phyloP scores from a whole-genome alignment of 2,888 invertebrate genomes.

The Cerastis leucographa region DNA sequence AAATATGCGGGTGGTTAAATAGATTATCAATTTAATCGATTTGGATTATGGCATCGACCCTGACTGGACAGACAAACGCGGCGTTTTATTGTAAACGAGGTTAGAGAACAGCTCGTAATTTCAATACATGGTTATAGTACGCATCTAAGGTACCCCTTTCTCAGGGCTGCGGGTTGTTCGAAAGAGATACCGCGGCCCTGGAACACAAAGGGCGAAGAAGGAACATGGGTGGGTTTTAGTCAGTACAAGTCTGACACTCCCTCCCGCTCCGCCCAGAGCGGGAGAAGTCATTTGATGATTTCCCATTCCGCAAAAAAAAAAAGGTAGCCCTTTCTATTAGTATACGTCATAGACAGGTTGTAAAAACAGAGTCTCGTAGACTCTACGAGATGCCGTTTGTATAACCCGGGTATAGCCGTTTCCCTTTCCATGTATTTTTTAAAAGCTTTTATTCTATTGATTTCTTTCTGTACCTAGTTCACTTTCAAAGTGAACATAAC shows the following conservation, averaged over 20 bases:
- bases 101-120: background rate
- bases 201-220: too few relatives aligned
- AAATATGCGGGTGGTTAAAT: conserved; percentile 55
- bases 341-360: background rate
- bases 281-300: too few relatives aligned
- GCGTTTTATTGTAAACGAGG: conserved; percentile 42
- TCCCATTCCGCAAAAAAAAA: too few relatives aligned
- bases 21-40: conserved; percentile 41
- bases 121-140: background rate
- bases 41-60: conserved; percentile 33
- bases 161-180: too few relatives aligned
- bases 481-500: background rate
- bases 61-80: conserved; percentile 36
- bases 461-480: background rate
- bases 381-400: background rate
- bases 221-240: too few relatives aligned
- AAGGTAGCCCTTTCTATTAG: background rate
- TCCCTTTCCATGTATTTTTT: background rate
- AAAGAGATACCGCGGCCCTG: too few relatives aligned
- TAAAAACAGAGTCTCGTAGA: too few relatives aligned
- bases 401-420: background rate
- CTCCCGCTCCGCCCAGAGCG: too few relatives aligned
- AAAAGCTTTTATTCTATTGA: too few relatives aligned
- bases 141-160: background rate
- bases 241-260: too few relatives aligned